Evolutionary conservation across 1,140 invertebrate genomes (phyloP).

Genomic region (Pollicipes pollicipes): DNA sequence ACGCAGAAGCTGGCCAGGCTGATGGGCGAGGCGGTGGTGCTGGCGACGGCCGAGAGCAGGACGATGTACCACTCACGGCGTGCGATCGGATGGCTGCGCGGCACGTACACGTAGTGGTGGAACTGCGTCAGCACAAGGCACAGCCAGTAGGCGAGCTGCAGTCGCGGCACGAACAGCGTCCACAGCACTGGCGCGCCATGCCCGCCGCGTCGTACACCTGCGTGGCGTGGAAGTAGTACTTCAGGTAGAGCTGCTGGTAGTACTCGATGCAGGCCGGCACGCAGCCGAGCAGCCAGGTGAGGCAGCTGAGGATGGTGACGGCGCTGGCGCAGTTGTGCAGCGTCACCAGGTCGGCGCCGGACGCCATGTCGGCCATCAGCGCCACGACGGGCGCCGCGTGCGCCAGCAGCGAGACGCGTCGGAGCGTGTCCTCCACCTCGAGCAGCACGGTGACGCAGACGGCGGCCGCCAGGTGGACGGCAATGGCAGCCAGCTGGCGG

Average conservation of each 20-base stretch:
- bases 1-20: constrained; percentile 34
- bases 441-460: constrained; percentile 30
- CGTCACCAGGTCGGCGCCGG: constrained; percentile 12
- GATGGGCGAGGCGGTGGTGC: constrained; percentile 34
- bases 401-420: constrained; percentile 14
- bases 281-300: neutral
- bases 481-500: constrained; percentile 26
- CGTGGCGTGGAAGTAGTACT: constrained; percentile 8
- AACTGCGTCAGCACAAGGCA: neutral
- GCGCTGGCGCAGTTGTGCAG: constrained; percentile 9
- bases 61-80: constrained; percentile 27
- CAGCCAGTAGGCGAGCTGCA: neutral
- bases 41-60: constrained; percentile 29
- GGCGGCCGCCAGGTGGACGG: constrained; percentile 28
- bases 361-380: constrained; percentile 16
- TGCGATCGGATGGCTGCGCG: neutral
- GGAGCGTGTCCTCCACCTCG: constrained; percentile 28
- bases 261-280: neutral
- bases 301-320: neutral
- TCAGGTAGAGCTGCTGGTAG: neutral
- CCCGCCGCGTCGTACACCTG: constrained; percentile 8
- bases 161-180: neutral
- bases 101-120: neutral
- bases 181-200: neutral
- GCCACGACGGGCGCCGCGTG: neutral